Conservation (phyloP, 2,888 invertebrate genomes). For the Pyrrhia umbra region DNA sequence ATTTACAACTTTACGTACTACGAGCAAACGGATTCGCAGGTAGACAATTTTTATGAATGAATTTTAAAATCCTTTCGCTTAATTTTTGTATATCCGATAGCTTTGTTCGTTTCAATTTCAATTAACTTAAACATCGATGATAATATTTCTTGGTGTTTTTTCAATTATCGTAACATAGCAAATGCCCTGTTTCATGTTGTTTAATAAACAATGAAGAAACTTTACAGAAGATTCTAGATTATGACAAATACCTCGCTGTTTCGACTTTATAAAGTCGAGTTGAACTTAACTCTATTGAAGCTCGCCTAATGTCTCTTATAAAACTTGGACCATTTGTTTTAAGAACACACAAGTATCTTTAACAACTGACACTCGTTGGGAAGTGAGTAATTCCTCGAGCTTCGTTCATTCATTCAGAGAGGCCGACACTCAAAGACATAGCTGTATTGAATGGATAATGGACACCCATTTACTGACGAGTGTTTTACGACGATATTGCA, state of each 20-base stretch:
- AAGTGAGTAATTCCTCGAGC: slow-evolving; percentile 68
- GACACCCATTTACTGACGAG: slow-evolving; percentile 80
- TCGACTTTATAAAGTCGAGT: not conserved
- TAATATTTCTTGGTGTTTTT: not conserved
- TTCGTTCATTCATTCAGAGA: slow-evolving; percentile 47
- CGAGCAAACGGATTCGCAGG: slow-evolving; percentile 73
- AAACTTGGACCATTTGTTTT: slow-evolving; percentile 62
- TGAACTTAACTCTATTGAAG: slow-evolving; percentile 12
- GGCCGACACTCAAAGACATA: slow-evolving; percentile 72
- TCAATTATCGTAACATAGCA: not conserved
- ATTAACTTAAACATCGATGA: not conserved
- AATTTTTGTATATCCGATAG: slow-evolving; percentile 5
- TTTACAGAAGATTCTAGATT: not conserved
- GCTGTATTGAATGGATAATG: slow-evolving; percentile 70
- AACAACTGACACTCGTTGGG: slow-evolving; percentile 52
- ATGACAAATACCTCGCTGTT: not conserved
- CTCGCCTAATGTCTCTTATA: slow-evolving; percentile 52
- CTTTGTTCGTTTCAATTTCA: not conserved
- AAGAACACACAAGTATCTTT: slow-evolving; percentile 68
- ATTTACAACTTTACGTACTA: slow-evolving; percentile 81
- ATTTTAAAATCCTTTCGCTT: slow-evolving; percentile 63
- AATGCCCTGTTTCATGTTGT: not conserved
- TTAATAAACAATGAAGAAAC: not conserved
- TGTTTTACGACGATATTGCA: slow-evolving; percentile 82
- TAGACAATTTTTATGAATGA: slow-evolving; percentile 77